Evolutionary conservation across 1,140 invertebrate species (phyloP).

Genomic region (Lamellibrachia luymesi): DNA sequence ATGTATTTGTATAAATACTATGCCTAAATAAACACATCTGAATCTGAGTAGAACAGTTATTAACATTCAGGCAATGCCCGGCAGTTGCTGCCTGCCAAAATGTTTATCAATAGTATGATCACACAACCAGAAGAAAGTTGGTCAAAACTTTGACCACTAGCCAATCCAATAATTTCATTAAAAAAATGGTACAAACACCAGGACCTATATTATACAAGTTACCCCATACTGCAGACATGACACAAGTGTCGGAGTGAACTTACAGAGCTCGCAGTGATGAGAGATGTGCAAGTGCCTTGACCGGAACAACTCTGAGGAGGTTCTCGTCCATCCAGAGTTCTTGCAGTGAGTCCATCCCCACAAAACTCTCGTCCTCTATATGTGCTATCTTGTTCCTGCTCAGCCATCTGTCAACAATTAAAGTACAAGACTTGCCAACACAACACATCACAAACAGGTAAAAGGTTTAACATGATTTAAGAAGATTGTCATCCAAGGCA

Average conservation of each 20-base stretch:
- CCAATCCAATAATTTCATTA: background rate
- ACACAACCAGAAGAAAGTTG: background rate
- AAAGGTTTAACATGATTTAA: too few species aligned
- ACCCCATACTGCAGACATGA: too few species aligned
- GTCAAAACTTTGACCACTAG: background rate
- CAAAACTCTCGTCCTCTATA: background rate
- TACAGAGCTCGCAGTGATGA: background rate
- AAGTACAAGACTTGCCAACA: too few species aligned
- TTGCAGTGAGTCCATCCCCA: background rate
- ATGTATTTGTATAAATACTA: too few species aligned
- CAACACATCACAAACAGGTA: too few species aligned
- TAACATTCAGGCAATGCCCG: too few species aligned
- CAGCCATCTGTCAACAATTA: background rate
- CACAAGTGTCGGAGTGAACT: background rate
- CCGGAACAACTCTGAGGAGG: background rate
- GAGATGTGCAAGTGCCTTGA: background rate
- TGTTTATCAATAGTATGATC: background rate
- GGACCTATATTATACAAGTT: background rate
- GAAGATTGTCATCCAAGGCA: too few species aligned
- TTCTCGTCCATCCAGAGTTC: conserved; percentile 11
- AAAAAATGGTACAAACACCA: background rate
- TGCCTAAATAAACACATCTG: too few species aligned
- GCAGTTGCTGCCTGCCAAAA: too few species aligned
- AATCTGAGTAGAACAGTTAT: too few species aligned
- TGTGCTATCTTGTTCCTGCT: background rate